Evolutionary conservation across 2,888 invertebrate species (phyloP).

Genomic region (Mythimna impura): DNA sequence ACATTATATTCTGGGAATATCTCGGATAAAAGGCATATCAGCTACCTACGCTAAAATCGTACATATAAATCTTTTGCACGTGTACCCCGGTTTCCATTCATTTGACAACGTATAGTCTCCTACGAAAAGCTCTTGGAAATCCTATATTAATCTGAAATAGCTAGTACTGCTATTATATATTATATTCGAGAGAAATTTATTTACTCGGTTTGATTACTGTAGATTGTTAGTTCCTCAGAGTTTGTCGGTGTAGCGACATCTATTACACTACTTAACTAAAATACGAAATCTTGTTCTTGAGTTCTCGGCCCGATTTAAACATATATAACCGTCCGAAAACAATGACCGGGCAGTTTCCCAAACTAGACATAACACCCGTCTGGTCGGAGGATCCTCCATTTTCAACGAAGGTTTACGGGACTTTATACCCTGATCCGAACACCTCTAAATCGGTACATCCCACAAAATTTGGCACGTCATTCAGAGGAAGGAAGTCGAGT

Average conservation of each 20-base stretch:
- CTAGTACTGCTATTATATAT: not conserved
- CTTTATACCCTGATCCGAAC: too few species aligned
- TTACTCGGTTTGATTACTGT: constrained; percentile 11
- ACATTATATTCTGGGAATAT: not conserved
- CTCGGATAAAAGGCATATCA: not conserved
- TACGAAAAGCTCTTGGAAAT: not conserved
- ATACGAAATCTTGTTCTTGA: too few species aligned
- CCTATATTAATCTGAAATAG: not conserved
- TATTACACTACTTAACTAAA: too few species aligned
- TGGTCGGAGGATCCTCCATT: too few species aligned
- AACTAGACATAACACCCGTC: too few species aligned
- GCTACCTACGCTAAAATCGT: too few species aligned
- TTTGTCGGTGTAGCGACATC: not conserved
- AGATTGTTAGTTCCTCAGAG: not conserved
- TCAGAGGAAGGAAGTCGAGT: constrained; percentile 51
- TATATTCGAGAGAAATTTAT: not conserved
- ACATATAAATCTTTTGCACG: not conserved
- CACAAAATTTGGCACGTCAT: constrained; percentile 26
- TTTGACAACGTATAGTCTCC: not conserved
- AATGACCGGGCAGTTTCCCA: too few species aligned
- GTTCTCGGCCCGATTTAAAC: too few species aligned
- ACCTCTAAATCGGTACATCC: not conserved
- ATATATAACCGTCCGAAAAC: too few species aligned
- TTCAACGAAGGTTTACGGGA: too few species aligned
- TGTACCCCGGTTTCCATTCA: not conserved